Conservation (phyloP, 2,113 vertebrate genomes). For the Gallinago jamesoni region DNA sequence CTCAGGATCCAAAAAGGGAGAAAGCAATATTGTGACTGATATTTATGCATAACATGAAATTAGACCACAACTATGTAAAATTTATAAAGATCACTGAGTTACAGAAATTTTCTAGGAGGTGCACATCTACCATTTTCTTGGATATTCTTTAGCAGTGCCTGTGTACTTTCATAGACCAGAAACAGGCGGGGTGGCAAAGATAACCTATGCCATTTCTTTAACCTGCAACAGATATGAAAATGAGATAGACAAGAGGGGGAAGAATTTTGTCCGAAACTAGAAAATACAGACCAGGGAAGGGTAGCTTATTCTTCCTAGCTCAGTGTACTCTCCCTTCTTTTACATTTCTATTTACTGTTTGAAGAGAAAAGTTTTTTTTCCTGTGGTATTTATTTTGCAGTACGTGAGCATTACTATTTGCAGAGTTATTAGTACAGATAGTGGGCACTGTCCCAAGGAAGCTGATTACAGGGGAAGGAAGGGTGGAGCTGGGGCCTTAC, state of each 20-base stretch:
- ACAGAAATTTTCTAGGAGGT: not conserved
- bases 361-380: not conserved
- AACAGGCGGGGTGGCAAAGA: not conserved
- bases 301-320: not conserved
- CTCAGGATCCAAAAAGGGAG: not conserved
- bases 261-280: not conserved
- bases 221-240: not conserved
- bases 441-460: not conserved
- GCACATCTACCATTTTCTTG: not conserved
- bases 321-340: not conserved
- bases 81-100: not conserved
- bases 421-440: not conserved
- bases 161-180: not conserved
- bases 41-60: not conserved
- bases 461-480: not conserved
- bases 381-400: not conserved
- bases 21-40: not conserved
- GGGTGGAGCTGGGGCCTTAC: not conserved
- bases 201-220: not conserved
- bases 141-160: not conserved
- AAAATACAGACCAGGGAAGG: not conserved
- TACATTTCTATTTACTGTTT: not conserved
- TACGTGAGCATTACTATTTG: not conserved
- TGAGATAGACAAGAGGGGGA: not conserved
- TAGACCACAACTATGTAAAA: not conserved